Base-by-base conservation (phyloP, 1,140 invertebrate genomes). In the Cotesia chilonis region DNA sequence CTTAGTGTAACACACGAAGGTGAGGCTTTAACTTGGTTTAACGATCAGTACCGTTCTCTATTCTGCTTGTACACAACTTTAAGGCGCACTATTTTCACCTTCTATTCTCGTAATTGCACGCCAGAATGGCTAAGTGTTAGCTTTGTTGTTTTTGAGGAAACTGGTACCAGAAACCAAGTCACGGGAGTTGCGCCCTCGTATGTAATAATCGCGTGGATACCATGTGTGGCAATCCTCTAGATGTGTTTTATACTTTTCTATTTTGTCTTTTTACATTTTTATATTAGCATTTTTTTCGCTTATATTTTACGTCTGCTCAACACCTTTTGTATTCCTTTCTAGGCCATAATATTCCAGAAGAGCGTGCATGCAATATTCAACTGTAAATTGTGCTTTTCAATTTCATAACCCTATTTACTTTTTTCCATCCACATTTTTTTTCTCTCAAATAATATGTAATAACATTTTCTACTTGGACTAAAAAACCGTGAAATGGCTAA, bases 1-100 rank as follows among this genome's bases (percentile, higher is more conserved):
- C 51, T 52, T 61, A 54, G 60, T 59, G 28, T 10, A 47, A 14
- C 38, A 61, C 61, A 61, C 69, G 52, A 36, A 64, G 61, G 61
- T 71, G 28, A 71, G 51, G 59, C 59, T 70, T 70, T 63, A 70
- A 70, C 68, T 70, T 57, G 70, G 47, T 71, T 71, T 71, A 66
- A 65, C 61, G 61, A 59, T 64, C 61, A 65, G 36, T 7, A 38
- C 47, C 51, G 36, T 55, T 51, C 51, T 55, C 47, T 65, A 36
- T 66, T 66, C 36, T 14, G 47, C 63, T 71, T 47, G 51, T 71
- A 65, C 63, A 47, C 51, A 28, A 28, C 35, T 71, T 35, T 36
- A 66, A 66, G 70, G 51, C 61, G 35, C 38, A 37, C 51, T 66
- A 12, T 65, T 54, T 71, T 71, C 47, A 71, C 60, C 51, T 71